Percentiles rank a stretch among this genome's conserved stretches.
phyloP scores from a whole-genome alignment of 2,888 invertebrate genomes.

The Microctonus aethiopoides region DNA sequence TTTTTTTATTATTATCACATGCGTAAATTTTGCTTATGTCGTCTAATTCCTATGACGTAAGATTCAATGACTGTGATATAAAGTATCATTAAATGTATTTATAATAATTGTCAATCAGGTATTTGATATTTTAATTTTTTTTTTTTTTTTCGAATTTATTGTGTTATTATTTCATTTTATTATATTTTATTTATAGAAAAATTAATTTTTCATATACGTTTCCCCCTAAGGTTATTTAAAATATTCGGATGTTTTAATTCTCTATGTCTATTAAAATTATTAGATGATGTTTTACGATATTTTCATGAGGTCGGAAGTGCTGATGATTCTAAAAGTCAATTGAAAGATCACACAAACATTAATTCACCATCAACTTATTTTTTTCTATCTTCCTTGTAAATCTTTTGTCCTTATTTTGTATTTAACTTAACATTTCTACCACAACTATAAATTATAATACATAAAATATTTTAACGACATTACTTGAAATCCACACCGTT shows the following conservation, averaged over 20 bases:
- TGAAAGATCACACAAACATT: constrained; percentile 20
- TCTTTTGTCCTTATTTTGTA: background rate
- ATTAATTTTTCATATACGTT: no score
- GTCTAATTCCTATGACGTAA: constrained; percentile 17
- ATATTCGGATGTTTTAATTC: background rate
- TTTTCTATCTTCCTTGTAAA: background rate
- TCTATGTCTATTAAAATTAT: background rate
- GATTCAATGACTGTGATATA: background rate
- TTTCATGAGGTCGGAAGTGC: constrained; percentile 27
- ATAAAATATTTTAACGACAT: no score
- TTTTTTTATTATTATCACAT: background rate
- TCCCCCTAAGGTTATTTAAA: background rate
- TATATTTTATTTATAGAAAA: constrained; percentile 11
- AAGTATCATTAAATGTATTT: no score
- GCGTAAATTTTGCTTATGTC: background rate
- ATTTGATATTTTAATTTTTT: background rate
- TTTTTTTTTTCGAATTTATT: no score
- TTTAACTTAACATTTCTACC: background rate
- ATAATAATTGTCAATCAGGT: background rate
- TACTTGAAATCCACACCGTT: no score
- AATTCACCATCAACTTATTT: background rate
- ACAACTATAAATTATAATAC: no score
- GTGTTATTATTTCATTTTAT: background rate
- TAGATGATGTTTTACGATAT: constrained; percentile 21
- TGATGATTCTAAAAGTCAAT: constrained; percentile 21